Evolutionary conservation across 2,888 invertebrate species (phyloP).

Genomic region (Sarcophaga carnaria): DNA sequence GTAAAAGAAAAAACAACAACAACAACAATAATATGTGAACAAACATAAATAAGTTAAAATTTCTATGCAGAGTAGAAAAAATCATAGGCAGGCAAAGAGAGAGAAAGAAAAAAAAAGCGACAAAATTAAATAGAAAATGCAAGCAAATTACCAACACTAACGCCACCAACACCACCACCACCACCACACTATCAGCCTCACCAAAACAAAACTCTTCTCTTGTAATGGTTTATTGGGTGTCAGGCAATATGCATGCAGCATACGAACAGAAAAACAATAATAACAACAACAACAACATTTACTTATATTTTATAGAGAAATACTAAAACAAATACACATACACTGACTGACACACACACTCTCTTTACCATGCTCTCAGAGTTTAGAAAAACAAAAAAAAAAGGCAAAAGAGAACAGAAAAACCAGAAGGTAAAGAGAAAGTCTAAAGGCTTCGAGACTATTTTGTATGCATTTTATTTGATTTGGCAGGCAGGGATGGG

Average conservation of each 20-base stretch:
- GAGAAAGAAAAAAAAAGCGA: conserved; percentile 3
- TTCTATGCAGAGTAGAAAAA: conserved; percentile 11
- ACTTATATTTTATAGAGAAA: too few species aligned
- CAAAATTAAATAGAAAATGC: conserved; percentile 67
- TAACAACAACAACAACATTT: too few species aligned
- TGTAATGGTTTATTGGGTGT: too few species aligned
- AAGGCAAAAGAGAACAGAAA: not conserved
- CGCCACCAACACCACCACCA: not conserved
- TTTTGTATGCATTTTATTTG: conserved; percentile 53
- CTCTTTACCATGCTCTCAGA: too few species aligned
- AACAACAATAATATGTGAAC: not conserved
- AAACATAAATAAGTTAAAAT: conserved; percentile 36
- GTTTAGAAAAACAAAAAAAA: not conserved
- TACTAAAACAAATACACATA: too few species aligned
- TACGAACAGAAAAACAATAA: too few species aligned
- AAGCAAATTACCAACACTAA: conserved; percentile 67
- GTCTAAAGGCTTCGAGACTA: conserved; percentile 4
- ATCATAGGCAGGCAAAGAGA: not conserved
- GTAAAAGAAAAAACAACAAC: conserved; percentile 31
- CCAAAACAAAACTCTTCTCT: too few species aligned
- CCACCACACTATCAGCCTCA: too few species aligned
- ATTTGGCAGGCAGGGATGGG: not conserved
- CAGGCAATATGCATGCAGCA: too few species aligned
- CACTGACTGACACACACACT: too few species aligned
- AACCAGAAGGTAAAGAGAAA: conserved; percentile 7